Percentiles rank a stretch among this genome's conserved stretches.
Evolutionary conservation across 2,888 invertebrate genomes (phyloP).

Genomic region (Nemapogon koenigi): DNA sequence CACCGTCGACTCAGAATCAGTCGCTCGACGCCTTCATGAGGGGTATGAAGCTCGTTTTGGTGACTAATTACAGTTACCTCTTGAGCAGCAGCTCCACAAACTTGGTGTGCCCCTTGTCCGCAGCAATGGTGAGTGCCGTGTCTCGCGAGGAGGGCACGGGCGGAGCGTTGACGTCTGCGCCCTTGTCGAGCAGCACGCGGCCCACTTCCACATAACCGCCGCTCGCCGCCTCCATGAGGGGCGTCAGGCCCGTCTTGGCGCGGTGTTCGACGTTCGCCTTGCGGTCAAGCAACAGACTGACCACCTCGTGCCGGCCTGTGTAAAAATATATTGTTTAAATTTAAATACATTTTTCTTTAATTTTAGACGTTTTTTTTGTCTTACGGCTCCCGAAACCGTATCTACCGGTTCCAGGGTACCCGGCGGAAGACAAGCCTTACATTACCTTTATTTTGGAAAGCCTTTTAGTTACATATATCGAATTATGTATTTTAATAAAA

Average conservation of each 20-base stretch:
- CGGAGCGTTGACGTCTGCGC: conserved; percentile 98
- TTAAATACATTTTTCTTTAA: no score
- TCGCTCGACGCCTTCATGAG: no score
- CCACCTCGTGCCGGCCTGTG: conserved; percentile 89
- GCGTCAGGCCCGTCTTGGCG: conserved; percentile 98
- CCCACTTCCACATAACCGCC: conserved; percentile 99
- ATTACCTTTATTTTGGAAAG: no score
- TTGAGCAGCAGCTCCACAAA: conserved; percentile 85
- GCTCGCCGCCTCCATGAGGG: conserved; percentile 99
- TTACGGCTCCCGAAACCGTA: no score
- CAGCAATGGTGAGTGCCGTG: conserved; percentile 98
- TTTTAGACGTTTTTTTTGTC: no score
- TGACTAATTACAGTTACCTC: no score
- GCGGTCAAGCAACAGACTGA: conserved; percentile 92
- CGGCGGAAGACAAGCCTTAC: no score
- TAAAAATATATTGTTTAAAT: neutral
- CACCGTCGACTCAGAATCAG: no score
- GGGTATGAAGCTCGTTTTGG: no score
- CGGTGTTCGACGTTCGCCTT: conserved; percentile 99
- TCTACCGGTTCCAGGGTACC: no score
- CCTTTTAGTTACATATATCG: no score
- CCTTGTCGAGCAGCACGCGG: conserved; percentile 91
- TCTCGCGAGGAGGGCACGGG: conserved; percentile 98
- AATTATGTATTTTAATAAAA: no score
- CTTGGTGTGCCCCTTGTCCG: conserved; percentile 98